Conservation (phyloP, 2,797 vertebrate species). For the Neoniphon sammara region DNA sequence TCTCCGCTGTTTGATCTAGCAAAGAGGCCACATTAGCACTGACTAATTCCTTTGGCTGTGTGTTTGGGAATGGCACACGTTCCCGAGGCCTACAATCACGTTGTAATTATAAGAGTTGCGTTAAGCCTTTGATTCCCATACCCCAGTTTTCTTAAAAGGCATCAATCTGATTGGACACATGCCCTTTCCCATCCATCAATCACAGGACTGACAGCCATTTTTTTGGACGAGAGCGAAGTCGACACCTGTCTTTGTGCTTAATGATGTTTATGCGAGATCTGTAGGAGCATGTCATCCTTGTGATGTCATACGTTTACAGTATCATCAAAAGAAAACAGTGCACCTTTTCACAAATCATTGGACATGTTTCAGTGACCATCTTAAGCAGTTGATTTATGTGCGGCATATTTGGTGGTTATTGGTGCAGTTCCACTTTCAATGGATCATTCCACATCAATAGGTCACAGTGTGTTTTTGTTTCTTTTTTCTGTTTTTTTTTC, state of each 20-base stretch:
- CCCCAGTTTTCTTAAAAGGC: slow-evolving; percentile 38
- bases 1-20: slow-evolving; percentile 78
- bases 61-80: slow-evolving; percentile 71
- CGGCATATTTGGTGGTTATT: slow-evolving; percentile 4
- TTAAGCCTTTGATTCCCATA: slow-evolving; percentile 44
- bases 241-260: not conserved
- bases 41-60: slow-evolving; percentile 83
- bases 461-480: too few species aligned
- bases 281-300: slow-evolving; percentile 9
- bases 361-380: slow-evolving; percentile 4
- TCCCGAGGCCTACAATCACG: slow-evolving; percentile 69
- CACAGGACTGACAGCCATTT: not conserved
- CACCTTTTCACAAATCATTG: not conserved
- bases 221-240: slow-evolving; percentile 29
- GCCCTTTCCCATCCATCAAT: slow-evolving; percentile 36
- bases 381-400: slow-evolving; percentile 1
- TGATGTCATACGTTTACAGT: slow-evolving; percentile 11
- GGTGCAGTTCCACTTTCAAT: slow-evolving; percentile 10
- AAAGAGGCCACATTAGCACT: slow-evolving; percentile 82
- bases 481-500: too few species aligned
- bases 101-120: slow-evolving; percentile 66
- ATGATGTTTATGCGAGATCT: slow-evolving; percentile 31
- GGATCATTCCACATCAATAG: slow-evolving; percentile 14
- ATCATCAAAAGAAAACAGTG: slow-evolving; percentile 4
- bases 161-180: slow-evolving; percentile 34